Base-by-base conservation (phyloP, 2,888 invertebrate genomes). In the Drosophila merina region DNA sequence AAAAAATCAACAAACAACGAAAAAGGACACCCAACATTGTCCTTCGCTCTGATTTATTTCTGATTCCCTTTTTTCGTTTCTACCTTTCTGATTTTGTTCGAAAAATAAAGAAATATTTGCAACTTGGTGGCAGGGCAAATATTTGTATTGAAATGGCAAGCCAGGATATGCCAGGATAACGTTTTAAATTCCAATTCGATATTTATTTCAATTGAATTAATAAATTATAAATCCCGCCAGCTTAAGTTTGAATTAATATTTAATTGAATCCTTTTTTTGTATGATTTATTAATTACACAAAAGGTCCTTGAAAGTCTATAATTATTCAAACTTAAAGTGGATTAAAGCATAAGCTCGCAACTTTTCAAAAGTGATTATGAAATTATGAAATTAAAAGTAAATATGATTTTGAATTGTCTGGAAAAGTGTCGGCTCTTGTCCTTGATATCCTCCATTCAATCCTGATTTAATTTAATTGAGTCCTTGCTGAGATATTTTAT, bases 1-100 rank as follows among this genome's bases (percentile, higher is more conserved):
- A 70, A 70, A 70, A 69, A 57, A 55, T 69, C 60, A 82, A 57
- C 70, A 79, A 60, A 38, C 57, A 54, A 73, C 54, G 74, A 57
- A 57, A 76, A 54, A 38, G 38, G 38, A 31, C 52, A 52, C 44
- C 60, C 14, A 14, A 54, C 42, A 26, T 26, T 42, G 42, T 63
- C 10, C 30, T 55, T 36, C 30, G 42, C 30, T 2, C 8, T 50
- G 66, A 63, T 55, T 64, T 64, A 64, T 64, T 62, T 55, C 49
- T 20, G 20, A 20, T 20, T 44, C 48, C 51, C 28, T 48, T 47
- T 40, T 36, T 44, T 38, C n/a, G 33, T 31, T 30, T 30, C 6
- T 25, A 9, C 31, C 25, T 54, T 12, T 28, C 9, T 10, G 14
- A 25, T 38, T 30, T 42, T 20, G 3, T 14, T 20, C 4, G 4